These are phyloP conservation scores for Dipodomys ordii DNA, from an alignment of 2,113 vertebrate species.

Conservation along the genomic window DNA sequence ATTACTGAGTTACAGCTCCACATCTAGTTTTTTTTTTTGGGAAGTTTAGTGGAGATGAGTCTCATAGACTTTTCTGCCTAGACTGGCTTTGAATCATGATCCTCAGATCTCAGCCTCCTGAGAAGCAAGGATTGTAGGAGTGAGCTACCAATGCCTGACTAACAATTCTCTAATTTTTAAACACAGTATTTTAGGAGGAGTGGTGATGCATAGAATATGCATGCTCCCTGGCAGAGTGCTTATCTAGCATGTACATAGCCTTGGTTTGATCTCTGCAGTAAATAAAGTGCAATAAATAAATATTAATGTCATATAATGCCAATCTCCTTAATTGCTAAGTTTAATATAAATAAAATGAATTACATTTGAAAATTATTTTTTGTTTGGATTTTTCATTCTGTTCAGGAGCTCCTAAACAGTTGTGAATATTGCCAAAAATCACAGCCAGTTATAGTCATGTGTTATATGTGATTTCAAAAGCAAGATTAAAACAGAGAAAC, in stretches of 20 bases:
- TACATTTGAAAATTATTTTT: neutral
- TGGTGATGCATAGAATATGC: too few relatives aligned
- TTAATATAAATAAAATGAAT: constrained; percentile 11
- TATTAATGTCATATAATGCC: neutral
- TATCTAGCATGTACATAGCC: neutral
- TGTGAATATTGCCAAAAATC: constrained; percentile 18
- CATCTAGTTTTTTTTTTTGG: too few relatives aligned
- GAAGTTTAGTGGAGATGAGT: too few relatives aligned
- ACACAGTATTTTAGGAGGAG: neutral
- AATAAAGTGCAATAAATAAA: neutral
- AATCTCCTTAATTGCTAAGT: constrained; percentile 8
- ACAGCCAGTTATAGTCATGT: neutral
- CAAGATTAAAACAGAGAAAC: constrained; percentile 19
- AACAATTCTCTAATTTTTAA: neutral
- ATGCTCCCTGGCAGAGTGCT: neutral
- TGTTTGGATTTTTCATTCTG: constrained; percentile 1
- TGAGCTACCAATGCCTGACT: too few relatives aligned
- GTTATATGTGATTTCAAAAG: constrained; percentile 25
- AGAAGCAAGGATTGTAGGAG: too few relatives aligned
- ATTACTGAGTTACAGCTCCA: too few relatives aligned
- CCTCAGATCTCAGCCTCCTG: too few relatives aligned
- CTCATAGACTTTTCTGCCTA: too few relatives aligned
- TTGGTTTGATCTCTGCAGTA: neutral
- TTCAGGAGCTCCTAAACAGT: constrained; percentile 17
- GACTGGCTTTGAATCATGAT: too few relatives aligned